Conservation (phyloP, 2,113 vertebrate species). For the Mormoops blainvillei region DNA sequence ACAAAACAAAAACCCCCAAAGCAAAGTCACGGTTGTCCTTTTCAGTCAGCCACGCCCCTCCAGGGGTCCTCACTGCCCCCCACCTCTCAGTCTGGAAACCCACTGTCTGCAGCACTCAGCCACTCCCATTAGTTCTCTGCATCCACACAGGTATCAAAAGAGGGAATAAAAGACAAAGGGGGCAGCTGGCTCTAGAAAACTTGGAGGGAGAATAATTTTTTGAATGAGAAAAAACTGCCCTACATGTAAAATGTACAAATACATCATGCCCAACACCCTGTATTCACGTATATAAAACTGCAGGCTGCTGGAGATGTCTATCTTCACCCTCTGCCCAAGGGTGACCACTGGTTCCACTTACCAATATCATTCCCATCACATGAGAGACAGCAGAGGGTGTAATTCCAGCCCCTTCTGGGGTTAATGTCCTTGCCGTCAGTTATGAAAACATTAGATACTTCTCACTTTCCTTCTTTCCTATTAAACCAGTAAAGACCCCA, state of each 20-base stretch:
- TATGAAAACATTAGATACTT: not conserved
- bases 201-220: not conserved
- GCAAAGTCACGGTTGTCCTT: not conserved
- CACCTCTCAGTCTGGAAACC: not conserved
- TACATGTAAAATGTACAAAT: rapidly evolving
- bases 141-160: not conserved
- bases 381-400: not conserved
- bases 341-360: not conserved
- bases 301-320: not conserved
- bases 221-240: not conserved
- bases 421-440: not conserved
- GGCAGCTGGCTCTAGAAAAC: not conserved
- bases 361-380: too few species aligned
- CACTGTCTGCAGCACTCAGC: not conserved
- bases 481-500: not conserved
- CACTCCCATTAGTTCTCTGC: not conserved
- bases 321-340: not conserved
- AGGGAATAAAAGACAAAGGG: not conserved
- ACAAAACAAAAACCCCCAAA: not conserved
- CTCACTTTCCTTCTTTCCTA: not conserved
- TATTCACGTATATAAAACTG: not conserved
- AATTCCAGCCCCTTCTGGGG: not conserved
- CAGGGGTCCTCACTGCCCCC: not conserved
- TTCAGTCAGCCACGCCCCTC: rapidly evolving
- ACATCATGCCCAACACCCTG: not conserved